A percentile compares a stretch with the other conserved stretches of the same genome.
Conservation (phyloP, 2,888 invertebrate species). For the Clusia tigrina region DNA sequence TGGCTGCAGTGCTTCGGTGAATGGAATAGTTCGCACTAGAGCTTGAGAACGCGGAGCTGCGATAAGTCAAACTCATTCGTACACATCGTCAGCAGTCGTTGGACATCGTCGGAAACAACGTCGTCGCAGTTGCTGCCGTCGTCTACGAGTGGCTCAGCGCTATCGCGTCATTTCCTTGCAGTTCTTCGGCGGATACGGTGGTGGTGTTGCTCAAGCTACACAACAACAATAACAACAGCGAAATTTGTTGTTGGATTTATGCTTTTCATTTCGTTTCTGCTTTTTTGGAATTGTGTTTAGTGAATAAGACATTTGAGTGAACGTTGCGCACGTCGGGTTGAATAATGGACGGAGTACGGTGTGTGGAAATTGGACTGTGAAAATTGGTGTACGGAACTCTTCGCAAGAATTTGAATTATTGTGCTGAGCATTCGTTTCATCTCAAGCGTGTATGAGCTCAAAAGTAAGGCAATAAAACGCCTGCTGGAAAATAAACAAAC, state of each 20-base stretch:
- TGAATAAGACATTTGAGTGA: too few species aligned
- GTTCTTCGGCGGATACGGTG: background rate
- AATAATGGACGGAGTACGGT: too few species aligned
- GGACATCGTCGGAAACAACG: background rate
- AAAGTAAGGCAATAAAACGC: background rate
- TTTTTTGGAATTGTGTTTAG: too few species aligned
- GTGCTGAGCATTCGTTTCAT: background rate
- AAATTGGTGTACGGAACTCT: background rate
- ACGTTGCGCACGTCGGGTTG: too few species aligned
- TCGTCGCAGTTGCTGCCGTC: background rate
- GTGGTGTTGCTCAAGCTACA: background rate
- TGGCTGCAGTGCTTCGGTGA: background rate
- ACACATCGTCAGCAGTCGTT: background rate
- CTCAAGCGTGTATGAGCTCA: background rate
- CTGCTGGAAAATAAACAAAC: background rate
- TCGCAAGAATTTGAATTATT: background rate
- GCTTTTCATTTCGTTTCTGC: too few species aligned
- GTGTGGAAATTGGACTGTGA: background rate
- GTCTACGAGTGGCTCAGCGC: too few species aligned
- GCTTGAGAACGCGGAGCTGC: conserved; percentile 1
- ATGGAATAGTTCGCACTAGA: background rate
- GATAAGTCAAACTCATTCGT: background rate
- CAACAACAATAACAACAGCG: too few species aligned
- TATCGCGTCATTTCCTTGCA: conserved; percentile 8
- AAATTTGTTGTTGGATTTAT: too few species aligned